Conservation (phyloP, 2,113 vertebrate species). For the Galemys pyrenaicus region DNA sequence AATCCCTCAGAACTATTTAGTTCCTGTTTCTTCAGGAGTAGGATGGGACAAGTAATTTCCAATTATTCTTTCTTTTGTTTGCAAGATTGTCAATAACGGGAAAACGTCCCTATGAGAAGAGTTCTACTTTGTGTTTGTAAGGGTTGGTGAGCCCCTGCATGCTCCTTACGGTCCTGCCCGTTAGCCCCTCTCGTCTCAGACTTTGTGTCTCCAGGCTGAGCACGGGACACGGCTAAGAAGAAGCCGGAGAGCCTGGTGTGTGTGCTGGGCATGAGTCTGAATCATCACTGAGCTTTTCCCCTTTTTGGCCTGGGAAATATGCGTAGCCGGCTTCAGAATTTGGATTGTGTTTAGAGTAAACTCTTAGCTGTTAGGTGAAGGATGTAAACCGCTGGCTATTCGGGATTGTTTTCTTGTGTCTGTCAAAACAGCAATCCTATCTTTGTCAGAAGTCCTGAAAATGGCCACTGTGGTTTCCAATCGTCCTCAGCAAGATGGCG, state of each 20-base stretch:
- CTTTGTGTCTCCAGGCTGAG: not conserved
- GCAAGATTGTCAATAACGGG: not conserved
- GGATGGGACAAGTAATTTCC: not conserved
- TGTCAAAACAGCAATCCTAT: not conserved
- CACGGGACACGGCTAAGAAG: not conserved
- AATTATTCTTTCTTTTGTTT: not conserved
- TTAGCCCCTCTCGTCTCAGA: not conserved
- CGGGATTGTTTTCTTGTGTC: not conserved
- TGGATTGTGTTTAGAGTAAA: not conserved
- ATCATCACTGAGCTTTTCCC: not conserved
- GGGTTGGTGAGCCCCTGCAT: not conserved
- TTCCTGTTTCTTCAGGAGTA: too few species aligned
- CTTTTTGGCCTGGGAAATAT: not conserved
- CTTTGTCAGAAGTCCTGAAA: not conserved
- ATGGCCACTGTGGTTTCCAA: not conserved
- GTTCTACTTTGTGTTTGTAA: conserved; percentile 2
- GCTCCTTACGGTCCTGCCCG: not conserved
- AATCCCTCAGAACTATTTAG: not conserved
- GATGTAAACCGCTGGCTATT: too few species aligned
- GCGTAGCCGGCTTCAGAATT: not conserved
- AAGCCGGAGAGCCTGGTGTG: too few species aligned
- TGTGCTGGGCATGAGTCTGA: not conserved
- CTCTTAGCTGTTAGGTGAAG: too few species aligned
- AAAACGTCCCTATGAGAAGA: not conserved
- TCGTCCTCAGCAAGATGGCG: not conserved